Evolutionary conservation across 37 sponge, comb jelly and placozoan species (phyloP), one percentile per base, ranked within the genome.

Genomic region (Mnemiopsis leidyi): DNA sequence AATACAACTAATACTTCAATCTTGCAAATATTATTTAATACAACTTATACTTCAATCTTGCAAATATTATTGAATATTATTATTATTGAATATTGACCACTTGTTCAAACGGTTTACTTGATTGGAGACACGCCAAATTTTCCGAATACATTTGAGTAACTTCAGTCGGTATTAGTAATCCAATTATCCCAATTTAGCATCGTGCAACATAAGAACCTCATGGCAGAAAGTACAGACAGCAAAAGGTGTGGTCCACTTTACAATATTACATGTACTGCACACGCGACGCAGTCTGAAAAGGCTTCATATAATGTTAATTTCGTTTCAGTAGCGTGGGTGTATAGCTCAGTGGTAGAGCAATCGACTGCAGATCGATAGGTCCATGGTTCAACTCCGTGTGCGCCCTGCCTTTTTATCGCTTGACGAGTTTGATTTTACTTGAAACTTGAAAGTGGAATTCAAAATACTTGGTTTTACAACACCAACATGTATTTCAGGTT

Each of bases 351-450:
- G 90, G 90, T 85, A 85, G 90, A 85, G 90, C 90, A 85, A 85
- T 85, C 90, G 90, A 85, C 90, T 85, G 90, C 90, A 85, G 90
- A 85, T 85, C 90, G 90, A 85, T 85, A 85, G 90, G 90, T 85
- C 90, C 90, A 85, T 85, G 90, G 90, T 85, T 85, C 90, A 85
- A 85, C 40, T 85, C 90, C 90, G 90, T 85, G 90, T 85, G 90
- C 90, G 90, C 90, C 90, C 90, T 85, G 26, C n/a, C 3, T 33
- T 85, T 85, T 85, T n/a, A n/a, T n/a, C n/a, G n/a, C n/a, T n/a
- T n/a, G 68, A n/a, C n/a, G n/a, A n/a, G n/a, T 67, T 67, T 67
- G 68, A 67, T 20, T 67, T 67, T 67, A 21, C n/a, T n/a, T n/a
- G n/a, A n/a, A n/a, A n/a, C n/a, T n/a, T 85, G 79, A 28, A 77